phyloP scores from a whole-genome alignment of 2,797 vertebrate species.

The Eulemur rubriventer region DNA sequence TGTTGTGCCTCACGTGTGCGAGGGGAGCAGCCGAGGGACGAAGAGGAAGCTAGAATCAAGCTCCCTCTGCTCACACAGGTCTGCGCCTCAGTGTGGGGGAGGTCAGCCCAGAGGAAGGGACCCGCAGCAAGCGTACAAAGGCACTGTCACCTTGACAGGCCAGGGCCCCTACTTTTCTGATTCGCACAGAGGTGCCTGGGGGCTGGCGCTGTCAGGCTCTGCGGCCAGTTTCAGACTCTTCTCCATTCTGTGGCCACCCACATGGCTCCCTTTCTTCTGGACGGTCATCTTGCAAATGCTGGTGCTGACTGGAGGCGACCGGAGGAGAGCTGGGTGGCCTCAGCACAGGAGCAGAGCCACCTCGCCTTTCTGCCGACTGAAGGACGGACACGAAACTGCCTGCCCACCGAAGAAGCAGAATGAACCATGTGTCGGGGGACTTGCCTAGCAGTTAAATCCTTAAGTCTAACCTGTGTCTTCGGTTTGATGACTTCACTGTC shows the following conservation, averaged over 20 bases:
- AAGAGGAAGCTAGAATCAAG: not conserved
- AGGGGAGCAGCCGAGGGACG: not conserved
- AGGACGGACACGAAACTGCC: not conserved
- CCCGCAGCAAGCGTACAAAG: too few relatives aligned
- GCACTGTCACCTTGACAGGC: not conserved
- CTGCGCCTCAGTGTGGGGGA: too few relatives aligned
- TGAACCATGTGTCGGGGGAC: not conserved
- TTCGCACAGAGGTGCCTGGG: not conserved
- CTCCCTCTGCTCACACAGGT: not conserved
- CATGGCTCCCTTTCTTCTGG: not conserved
- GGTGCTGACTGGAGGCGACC: not conserved
- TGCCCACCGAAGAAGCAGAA: not conserved
- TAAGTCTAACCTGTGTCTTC: not conserved
- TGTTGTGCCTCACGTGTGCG: not conserved
- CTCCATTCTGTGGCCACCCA: not conserved
- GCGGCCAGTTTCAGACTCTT: not conserved
- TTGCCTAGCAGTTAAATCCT: not conserved
- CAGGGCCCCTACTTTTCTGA: not conserved
- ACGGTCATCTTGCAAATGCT: not conserved
- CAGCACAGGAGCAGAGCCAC: too few relatives aligned
- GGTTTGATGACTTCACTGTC: not conserved
- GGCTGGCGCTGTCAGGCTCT: not conserved
- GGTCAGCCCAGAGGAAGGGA: not conserved
- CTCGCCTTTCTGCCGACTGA: not conserved
- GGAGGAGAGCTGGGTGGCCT: not conserved